A percentile compares a stretch with the other conserved stretches of the same genome.
These are phyloP conservation scores for Drosophila nannoptera DNA, from an alignment of 1,140 invertebrate genomes.

Conservation along the genomic window DNA sequence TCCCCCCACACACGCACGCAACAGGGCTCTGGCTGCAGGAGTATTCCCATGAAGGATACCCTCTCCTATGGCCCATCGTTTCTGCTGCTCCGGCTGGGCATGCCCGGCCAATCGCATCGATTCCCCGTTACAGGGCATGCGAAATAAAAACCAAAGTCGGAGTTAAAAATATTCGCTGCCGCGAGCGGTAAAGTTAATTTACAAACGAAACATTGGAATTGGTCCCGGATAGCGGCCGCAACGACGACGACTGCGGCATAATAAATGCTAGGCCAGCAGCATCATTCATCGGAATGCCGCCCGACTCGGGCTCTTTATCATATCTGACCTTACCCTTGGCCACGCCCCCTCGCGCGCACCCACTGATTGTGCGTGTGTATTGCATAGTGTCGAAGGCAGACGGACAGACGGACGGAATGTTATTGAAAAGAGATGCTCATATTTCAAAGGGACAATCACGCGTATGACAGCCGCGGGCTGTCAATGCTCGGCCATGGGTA, in stretches of 20 bases:
- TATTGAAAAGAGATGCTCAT: conserved; percentile 75
- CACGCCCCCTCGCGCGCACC: not conserved
- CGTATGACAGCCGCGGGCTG: conserved; percentile 75
- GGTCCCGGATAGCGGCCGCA: conserved; percentile 47
- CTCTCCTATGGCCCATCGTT: not conserved
- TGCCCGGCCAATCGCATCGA: not conserved
- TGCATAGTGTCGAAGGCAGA: conserved; percentile 64
- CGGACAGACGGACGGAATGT: conserved; percentile 52
- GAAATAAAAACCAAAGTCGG: conserved; percentile 14
- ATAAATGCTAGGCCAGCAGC: conserved; percentile 57
- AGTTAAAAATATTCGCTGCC: conserved; percentile 58
- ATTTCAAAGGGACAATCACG: conserved; percentile 77
- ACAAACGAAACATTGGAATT: conserved; percentile 74
- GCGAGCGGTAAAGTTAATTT: conserved; percentile 72
- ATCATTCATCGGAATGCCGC: conserved; percentile 56
- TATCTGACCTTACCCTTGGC: conserved; percentile 52
- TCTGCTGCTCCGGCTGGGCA: too few species aligned
- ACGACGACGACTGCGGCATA: conserved; percentile 68
- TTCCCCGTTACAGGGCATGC: conserved; percentile 11
- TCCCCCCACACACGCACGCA: too few species aligned
- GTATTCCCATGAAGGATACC: not conserved
- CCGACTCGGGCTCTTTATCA: conserved; percentile 49
- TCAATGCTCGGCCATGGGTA: conserved; percentile 59
- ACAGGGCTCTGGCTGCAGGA: not conserved
- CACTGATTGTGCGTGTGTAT: conserved; percentile 49